These are phyloP conservation scores for Gopherus flavomarginatus DNA, from an alignment of 2,113 vertebrate species.

Conservation along the genomic window DNA sequence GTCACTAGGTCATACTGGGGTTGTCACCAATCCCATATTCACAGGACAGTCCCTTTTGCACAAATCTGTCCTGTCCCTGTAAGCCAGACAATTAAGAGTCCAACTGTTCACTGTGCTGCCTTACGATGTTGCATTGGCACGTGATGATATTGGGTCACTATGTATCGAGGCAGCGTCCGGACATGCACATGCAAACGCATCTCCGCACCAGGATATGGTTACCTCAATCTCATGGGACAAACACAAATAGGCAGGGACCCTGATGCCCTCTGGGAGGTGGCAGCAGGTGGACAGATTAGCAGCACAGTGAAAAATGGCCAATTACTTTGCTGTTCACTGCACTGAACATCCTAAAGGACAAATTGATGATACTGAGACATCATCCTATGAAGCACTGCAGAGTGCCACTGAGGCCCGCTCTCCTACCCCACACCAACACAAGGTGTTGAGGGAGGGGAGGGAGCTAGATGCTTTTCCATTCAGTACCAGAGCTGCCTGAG, in stretches of 20 bases:
- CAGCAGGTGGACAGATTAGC: neutral
- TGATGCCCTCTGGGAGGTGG: neutral
- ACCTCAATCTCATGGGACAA: neutral
- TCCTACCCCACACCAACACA: too few species aligned
- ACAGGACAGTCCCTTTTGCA: neutral
- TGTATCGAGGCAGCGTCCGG: neutral
- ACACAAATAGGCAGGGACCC: neutral
- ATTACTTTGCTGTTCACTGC: neutral
- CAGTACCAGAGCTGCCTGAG: constrained; percentile 85
- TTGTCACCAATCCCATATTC: neutral
- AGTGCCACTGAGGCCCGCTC: too few species aligned
- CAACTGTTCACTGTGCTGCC: too few species aligned
- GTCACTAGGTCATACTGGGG: neutral
- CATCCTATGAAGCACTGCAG: neutral
- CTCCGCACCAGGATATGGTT: neutral
- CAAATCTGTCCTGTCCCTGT: neutral
- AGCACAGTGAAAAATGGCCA: too few species aligned
- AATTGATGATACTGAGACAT: neutral
- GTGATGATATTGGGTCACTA: neutral
- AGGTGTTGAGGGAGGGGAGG: too few species aligned
- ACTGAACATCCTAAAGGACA: neutral
- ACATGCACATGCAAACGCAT: neutral
- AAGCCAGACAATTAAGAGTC: too few species aligned
- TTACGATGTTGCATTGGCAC: neutral
- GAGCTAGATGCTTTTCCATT: neutral